These are phyloP conservation scores for Eriocheir sinensis DNA, from an alignment of 1,140 invertebrate species.

Conservation along the genomic window DNA sequence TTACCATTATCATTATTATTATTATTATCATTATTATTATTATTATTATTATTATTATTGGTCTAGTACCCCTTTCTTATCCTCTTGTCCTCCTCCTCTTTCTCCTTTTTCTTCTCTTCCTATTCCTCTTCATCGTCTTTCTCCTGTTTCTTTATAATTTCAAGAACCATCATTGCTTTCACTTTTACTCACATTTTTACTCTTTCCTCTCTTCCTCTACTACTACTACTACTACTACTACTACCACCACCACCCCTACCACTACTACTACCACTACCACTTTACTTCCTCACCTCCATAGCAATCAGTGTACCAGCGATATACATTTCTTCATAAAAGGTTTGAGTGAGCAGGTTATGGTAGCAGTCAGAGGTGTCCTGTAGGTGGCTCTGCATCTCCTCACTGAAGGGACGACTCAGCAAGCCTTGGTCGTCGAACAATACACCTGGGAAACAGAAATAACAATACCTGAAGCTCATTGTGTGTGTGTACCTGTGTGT, in stretches of 20 bases:
- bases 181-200: background rate
- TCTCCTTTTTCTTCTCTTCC: too few species aligned
- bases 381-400: background rate
- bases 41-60: too few species aligned
- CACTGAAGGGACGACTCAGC: slow-evolving; percentile 58
- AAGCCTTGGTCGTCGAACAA: slow-evolving; percentile 42
- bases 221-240: background rate
- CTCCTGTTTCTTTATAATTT: too few species aligned
- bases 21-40: too few species aligned
- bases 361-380: slow-evolving; percentile 34
- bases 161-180: background rate
- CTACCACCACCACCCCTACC: background rate
- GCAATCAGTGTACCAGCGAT: background rate
- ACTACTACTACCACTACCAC: background rate
- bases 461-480: too few species aligned
- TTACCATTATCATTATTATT: too few species aligned
- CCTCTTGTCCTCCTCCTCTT: too few species aligned
- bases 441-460: background rate
- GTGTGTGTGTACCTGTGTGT: too few species aligned
- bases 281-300: slow-evolving; percentile 58
- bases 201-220: background rate
- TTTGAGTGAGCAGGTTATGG: slow-evolving; percentile 32
- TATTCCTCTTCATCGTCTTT: background rate
- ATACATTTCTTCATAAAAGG: slow-evolving; percentile 47
- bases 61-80: too few species aligned